Base-by-base conservation (phyloP, 2,888 invertebrate species). In the Torymus texanus region DNA sequence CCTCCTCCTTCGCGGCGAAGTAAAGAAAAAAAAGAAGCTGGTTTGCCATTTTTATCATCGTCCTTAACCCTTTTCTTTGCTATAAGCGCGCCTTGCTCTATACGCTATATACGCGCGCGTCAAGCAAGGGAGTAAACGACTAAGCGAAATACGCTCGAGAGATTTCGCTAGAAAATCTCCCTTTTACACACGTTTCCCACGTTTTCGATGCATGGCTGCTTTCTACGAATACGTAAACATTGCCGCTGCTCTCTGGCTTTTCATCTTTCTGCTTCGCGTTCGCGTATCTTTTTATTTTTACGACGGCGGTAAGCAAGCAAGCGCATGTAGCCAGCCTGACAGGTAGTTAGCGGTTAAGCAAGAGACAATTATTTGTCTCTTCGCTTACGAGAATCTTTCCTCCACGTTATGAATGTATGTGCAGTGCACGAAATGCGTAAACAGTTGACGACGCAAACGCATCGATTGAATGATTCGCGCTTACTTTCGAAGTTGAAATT, bases 161-260 rank as follows among this genome's bases (percentile, higher is more conserved):
- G 80, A 82, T 79, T 79, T 82, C 72, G 61, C 78, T 76, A 63
- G 82, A 84, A 85, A 84, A 83, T 83, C 78, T 81, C 84, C 83
- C 80, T 82, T 81, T 80, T 79, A 66, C 78, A 66, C 78, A 72
- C 76, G 67, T 82, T 84, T 84, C 83, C 83, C 83, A 83, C 82
- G 83, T 85, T 85, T 86, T 83, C 82, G 84, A 86, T 84, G 86
- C 86, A 86, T 85, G 85, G 83, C 83, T 84, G 86, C 83, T 83
- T 79, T 41, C 77, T 78, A 78, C 79, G 82, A 79, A 80, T 81
- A 75, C 83, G 80, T 83, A 81, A 83, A 83, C 81, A 82, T 79
- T 83, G 66, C 79, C 78, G 29, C 74, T 63, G 21, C 59, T 59
- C 67, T 72, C 66, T 13, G 78, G 53, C 77, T 80, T 75, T 81